phyloP scores from a whole-genome alignment of 2,113 vertebrate genomes.

The Nanorana parkeri region DNA sequence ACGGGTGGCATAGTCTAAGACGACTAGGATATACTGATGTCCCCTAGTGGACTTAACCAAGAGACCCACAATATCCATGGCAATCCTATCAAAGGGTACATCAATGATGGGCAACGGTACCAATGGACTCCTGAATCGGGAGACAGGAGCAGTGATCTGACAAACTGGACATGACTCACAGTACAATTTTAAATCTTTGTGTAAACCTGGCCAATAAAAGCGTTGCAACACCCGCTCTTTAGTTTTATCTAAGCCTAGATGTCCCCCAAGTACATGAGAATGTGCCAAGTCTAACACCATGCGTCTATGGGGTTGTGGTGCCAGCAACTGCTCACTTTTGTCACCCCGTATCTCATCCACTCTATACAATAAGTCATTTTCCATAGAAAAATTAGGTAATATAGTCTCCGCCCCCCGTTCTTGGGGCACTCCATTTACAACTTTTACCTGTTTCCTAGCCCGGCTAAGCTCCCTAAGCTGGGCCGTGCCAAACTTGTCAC shows the following conservation, averaged over 20 bases:
- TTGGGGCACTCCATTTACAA: neutral
- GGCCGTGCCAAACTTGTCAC: neutral
- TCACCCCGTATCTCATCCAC: neutral
- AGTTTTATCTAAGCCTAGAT: neutral
- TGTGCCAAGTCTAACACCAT: neutral
- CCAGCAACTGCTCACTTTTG: neutral
- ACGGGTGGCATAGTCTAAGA: too few relatives aligned
- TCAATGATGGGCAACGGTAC: too few relatives aligned
- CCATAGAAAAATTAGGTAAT: neutral
- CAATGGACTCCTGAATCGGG: too few relatives aligned
- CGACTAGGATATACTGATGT: too few relatives aligned
- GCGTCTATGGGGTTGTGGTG: neutral
- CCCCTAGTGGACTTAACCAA: too few relatives aligned
- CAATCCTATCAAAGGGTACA: too few relatives aligned
- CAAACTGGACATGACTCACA: neutral
- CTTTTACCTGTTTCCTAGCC: too few relatives aligned
- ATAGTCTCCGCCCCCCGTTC: neutral
- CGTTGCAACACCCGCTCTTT: neutral
- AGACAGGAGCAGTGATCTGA: neutral
- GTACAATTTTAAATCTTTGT: neutral
- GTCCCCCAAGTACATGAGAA: neutral
- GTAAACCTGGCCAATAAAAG: slow-evolving; percentile 3
- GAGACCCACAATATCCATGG: too few relatives aligned
- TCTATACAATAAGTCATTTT: neutral
- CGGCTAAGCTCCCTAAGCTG: neutral